Evolutionary conservation across 2,113 vertebrate genomes (phyloP).

Genomic region (Dendrocopos noguchii): DNA sequence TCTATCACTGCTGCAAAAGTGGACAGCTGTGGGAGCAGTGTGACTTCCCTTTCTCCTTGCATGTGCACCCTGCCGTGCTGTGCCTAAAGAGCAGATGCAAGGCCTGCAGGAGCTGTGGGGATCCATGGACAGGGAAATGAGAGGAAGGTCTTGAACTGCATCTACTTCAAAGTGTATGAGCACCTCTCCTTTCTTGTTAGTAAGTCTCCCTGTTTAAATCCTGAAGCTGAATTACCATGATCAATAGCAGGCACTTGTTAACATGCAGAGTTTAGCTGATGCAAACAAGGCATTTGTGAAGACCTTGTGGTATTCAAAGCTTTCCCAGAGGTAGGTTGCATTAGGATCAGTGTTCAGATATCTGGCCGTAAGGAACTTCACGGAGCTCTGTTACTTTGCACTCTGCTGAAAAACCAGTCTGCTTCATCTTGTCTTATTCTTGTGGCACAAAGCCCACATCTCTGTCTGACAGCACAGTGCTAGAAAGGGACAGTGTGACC

Average conservation of each 20-base stretch:
- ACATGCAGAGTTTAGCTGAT: constrained; percentile 40
- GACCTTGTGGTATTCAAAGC: constrained; percentile 11
- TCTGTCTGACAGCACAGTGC: background rate
- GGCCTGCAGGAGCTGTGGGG: background rate
- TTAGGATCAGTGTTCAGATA: constrained; percentile 32
- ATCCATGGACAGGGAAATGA: background rate
- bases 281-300: constrained; percentile 28
- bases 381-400: background rate
- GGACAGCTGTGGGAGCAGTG: background rate
- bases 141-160: background rate
- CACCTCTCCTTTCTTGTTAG: background rate
- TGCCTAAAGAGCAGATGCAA: background rate
- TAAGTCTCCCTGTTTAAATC: constrained; percentile 14
- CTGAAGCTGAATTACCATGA: constrained; percentile 40
- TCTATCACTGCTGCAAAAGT: background rate
- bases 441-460: background rate
- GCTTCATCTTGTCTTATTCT: background rate
- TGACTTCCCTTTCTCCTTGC: background rate
- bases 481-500: constrained; percentile 3
- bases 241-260: constrained; percentile 49
- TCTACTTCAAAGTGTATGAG: background rate
- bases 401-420: background rate
- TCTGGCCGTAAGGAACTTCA: background rate
- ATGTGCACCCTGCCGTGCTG: background rate
- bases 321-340: background rate